A percentile compares a stretch with the other conserved stretches of the same genome.
These are phyloP conservation scores for Rhyacophila evoluta DNA, from an alignment of 2,888 invertebrate genomes.

Conservation along the genomic window DNA sequence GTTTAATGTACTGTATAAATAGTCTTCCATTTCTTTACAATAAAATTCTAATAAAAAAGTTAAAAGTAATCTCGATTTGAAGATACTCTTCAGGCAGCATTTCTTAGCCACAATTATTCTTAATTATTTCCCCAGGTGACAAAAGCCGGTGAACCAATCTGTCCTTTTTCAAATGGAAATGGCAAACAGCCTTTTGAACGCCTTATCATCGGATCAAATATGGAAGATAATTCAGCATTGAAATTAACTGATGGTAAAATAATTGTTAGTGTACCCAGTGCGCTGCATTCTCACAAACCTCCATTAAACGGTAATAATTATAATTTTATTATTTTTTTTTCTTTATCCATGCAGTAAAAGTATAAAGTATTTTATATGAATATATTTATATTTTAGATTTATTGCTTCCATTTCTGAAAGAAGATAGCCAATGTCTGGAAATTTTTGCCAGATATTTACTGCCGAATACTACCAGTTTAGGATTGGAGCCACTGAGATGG, in stretches of 20 bases:
- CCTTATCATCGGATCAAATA: slow-evolving; percentile 64
- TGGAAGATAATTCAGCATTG: slow-evolving; percentile 61
- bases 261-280: slow-evolving; percentile 88
- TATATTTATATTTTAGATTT: slow-evolving; percentile 72
- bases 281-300: slow-evolving; percentile 96
- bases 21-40: too few species aligned
- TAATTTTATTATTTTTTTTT: too few species aligned
- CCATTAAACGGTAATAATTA: slow-evolving; percentile 76
- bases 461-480: slow-evolving; percentile 87
- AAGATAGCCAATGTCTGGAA: slow-evolving; percentile 78
- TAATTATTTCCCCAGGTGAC: slow-evolving; percentile 72
- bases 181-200: slow-evolving; percentile 93
- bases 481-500: slow-evolving; percentile 87
- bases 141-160: slow-evolving; percentile 75
- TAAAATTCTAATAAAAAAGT: too few species aligned
- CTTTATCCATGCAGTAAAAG: too few species aligned
- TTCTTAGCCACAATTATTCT: too few species aligned
- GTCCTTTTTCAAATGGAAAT: slow-evolving; percentile 73
- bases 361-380: too few species aligned
- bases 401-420: slow-evolving; percentile 69
- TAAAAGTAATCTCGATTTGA: too few species aligned
- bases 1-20: too few species aligned
- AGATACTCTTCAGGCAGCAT: too few species aligned
- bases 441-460: slow-evolving; percentile 92
- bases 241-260: slow-evolving; percentile 69